Evolutionary conservation across 2,888 invertebrate genomes (phyloP), one percentile per base, ranked within the genome.

Genomic region (Ramazzottius varieornatus): DNA sequence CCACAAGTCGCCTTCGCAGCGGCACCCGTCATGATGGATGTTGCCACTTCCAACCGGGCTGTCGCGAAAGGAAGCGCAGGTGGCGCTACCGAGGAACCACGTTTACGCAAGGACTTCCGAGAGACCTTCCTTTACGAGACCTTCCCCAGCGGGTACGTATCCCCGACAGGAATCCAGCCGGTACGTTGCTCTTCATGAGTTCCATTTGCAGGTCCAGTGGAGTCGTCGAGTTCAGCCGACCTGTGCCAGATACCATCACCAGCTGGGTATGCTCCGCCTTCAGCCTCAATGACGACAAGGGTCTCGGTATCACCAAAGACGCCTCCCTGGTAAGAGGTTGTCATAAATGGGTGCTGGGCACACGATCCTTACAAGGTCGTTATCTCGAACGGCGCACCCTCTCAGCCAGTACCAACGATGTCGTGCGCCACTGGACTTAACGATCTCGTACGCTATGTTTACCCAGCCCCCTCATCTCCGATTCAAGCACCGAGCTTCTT

Each of bases 231-330:
- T 79, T 77, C 71, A 80, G 82, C 67, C 79, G 83, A 68, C 81
- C 80, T 64, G 82, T 86, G n/a, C 90, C 89, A 0, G 85, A 85
- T 71, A 83, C 85, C 0, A 84, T 89, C 71, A 88, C 86, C 2
- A 86, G 87, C 0, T 90, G 88, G 88, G 80, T 85, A 1, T 78
- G 88, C 20, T 84, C 84, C 34, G 89, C 86, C 1, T 89, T 90
- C 73, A 85, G 88, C 1, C 76, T 90, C 67, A 85, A 86, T 75
- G 81, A 83, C 0, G 78, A 83, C 0, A 73, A 83, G 69, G 90
- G 90, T 13, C 77, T 90, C 46, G 89, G 88, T 1, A 78, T 90
- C 1, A 81, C 84, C 0, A 81, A 84, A 32, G 78, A 81, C 0
- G 79, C 83, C 1, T 80, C 82, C 69, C 82, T 81, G 76, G 82